A percentile compares a stretch with the other conserved stretches of the same genome.
Conservation (phyloP, 2,797 vertebrate genomes). For the Gymnoscopelus microlampas region DNA sequence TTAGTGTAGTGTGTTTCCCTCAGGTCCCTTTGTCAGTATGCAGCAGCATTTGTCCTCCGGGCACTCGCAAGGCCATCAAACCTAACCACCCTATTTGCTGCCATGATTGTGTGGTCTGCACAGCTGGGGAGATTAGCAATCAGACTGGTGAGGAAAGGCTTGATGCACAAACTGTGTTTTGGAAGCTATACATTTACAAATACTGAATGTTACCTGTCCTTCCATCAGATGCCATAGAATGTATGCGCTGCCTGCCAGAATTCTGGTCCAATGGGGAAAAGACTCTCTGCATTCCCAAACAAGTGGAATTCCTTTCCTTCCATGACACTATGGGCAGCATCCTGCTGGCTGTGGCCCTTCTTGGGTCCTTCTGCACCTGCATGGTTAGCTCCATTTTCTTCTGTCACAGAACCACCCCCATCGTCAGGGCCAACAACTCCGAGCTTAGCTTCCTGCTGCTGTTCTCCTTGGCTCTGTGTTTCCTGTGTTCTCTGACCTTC, state of each 20-base stretch:
- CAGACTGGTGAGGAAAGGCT: constrained; percentile 77
- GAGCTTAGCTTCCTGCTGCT: constrained; percentile 84
- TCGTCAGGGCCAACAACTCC: constrained; percentile 84
- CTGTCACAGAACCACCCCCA: constrained; percentile 70
- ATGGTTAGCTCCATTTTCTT: constrained; percentile 73
- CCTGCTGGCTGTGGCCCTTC: constrained; percentile 74
- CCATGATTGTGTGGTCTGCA: constrained; percentile 85
- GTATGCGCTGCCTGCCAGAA: constrained; percentile 77
- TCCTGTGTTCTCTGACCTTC: constrained; percentile 83
- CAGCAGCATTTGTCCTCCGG: constrained; percentile 80
- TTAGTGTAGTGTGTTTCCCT: constrained; percentile 38
- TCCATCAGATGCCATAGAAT: constrained; percentile 82
- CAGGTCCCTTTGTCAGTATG: constrained; percentile 84
- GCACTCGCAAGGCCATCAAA: constrained; percentile 82
- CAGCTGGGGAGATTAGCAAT: constrained; percentile 86
- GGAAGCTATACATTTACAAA: background rate
- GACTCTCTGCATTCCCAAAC: constrained; percentile 80
- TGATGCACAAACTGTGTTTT: constrained; percentile 11
- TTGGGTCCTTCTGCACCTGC: constrained; percentile 76
- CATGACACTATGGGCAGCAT: constrained; percentile 78
- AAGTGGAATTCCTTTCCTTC: constrained; percentile 83
- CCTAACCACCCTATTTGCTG: constrained; percentile 84
- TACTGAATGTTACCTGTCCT: constrained; percentile 5
- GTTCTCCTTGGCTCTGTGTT: constrained; percentile 82
- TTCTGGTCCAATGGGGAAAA: constrained; percentile 82